Conservation (phyloP, 1,140 invertebrate species). For the Lasioglossum baleicum region DNA sequence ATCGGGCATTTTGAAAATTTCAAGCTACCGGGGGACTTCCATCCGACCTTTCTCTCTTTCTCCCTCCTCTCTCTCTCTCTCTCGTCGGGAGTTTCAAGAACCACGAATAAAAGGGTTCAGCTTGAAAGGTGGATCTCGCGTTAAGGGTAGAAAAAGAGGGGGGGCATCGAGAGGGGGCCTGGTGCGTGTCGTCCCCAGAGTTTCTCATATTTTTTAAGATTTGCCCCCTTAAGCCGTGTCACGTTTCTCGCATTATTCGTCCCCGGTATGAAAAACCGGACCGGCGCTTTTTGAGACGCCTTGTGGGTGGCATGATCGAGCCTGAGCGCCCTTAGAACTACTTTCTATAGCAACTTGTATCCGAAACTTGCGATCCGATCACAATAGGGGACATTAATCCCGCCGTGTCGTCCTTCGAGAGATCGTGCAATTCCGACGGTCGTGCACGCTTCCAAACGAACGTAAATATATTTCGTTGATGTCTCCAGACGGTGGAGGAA, state of each 20-base stretch:
- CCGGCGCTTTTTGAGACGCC: conserved; percentile 6
- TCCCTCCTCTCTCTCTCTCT: not conserved
- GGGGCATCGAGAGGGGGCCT: not conserved
- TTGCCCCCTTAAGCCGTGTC: conserved; percentile 76
- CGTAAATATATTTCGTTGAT: too few species aligned
- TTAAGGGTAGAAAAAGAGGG: conserved; percentile 54
- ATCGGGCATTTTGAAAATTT: conserved; percentile 79
- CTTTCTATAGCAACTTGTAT: not conserved
- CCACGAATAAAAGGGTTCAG: conserved; percentile 74
- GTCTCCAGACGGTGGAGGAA: too few species aligned
- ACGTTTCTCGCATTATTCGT: conserved; percentile 69
- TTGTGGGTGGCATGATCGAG: conserved; percentile 55
- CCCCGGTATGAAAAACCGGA: conserved; percentile 11
- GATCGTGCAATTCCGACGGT: not conserved
- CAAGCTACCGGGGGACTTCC: conserved; percentile 59
- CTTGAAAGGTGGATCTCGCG: conserved; percentile 64
- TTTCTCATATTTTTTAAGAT: conserved; percentile 80
- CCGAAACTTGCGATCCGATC: conserved; percentile 1
- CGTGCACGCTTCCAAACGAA: too few species aligned
- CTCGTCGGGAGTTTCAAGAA: conserved; percentile 70
- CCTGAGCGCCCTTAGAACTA: not conserved
- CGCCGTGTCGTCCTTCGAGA: not conserved
- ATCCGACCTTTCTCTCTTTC: not conserved
- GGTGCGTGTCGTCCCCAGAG: conserved; percentile 57
- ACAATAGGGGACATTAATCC: conserved; percentile 1